phyloP scores from a whole-genome alignment of 2,888 invertebrate genomes.

The Camptogramma bilineatum region DNA sequence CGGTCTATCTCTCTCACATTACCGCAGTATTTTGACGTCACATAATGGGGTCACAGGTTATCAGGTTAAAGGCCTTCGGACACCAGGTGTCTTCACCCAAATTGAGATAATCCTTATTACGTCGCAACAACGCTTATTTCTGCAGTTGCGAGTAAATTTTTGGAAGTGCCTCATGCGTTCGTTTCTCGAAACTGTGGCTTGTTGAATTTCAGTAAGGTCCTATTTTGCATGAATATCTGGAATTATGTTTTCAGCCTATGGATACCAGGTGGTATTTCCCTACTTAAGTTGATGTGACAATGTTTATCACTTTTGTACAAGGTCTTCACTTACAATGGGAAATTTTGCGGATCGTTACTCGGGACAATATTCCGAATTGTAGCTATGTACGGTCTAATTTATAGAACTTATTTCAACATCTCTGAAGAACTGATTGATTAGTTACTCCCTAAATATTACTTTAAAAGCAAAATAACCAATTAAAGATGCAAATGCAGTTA shows the following conservation, averaged over 20 bases:
- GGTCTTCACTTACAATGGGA: slow-evolving; percentile 2
- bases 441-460: too few species aligned
- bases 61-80: slow-evolving; percentile 53
- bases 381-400: slow-evolving; percentile 6
- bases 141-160: neutral
- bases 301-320: slow-evolving; percentile 9
- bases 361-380: slow-evolving; percentile 4
- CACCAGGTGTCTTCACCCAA: slow-evolving; percentile 38
- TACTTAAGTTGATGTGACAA: slow-evolving; percentile 22
- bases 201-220: slow-evolving; percentile 1
- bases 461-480: too few species aligned
- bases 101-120: slow-evolving; percentile 21
- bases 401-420: neutral
- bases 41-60: slow-evolving; percentile 66
- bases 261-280: slow-evolving; percentile 22
- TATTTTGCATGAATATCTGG: slow-evolving; percentile 9
- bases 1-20: slow-evolving; percentile 47
- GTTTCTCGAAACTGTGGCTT: slow-evolving; percentile 7
- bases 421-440: too few species aligned
- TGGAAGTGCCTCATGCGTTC: neutral
- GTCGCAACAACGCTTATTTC: slow-evolving; percentile 15
- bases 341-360: neutral
- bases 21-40: slow-evolving; percentile 51
- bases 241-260: slow-evolving; percentile 4
- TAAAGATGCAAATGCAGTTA: too few species aligned